Evolutionary conservation across 2,888 invertebrate genomes (phyloP).

Genomic region (Drosophila pegasa): DNA sequence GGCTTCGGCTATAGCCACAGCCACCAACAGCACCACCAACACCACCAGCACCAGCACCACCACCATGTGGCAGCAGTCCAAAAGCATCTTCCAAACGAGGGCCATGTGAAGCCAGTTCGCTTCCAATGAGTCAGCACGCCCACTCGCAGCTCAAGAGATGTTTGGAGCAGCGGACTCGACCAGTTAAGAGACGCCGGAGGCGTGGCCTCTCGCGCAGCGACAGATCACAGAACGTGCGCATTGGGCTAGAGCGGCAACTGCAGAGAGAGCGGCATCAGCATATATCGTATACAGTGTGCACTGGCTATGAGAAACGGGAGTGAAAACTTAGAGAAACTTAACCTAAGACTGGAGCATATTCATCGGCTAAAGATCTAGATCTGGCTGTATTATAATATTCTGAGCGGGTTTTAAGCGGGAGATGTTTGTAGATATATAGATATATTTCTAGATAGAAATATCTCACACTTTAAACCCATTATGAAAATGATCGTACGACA

Average conservation of each 20-base stretch:
- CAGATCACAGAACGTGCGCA: conserved; percentile 5
- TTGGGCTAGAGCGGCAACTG: neutral
- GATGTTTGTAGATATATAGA: no score
- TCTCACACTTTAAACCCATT: no score
- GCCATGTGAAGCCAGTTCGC: conserved; percentile 40
- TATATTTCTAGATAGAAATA: no score
- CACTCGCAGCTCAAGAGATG: conserved; percentile 19
- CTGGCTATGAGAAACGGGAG: neutral
- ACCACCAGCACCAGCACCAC: conserved; percentile 1
- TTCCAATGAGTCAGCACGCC: conserved; percentile 51
- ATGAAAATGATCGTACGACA: no score
- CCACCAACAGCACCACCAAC: neutral
- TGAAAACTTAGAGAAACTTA: no score
- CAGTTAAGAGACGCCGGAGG: conserved; percentile 30
- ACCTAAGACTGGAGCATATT: no score
- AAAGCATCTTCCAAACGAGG: conserved; percentile 61
- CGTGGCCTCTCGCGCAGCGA: conserved; percentile 22
- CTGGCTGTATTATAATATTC: no score
- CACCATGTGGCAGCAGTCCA: conserved; percentile 67
- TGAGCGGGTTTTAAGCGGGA: no score
- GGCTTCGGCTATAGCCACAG: conserved; percentile 29
- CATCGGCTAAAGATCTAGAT: no score
- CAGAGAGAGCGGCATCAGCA: conserved; percentile 19
- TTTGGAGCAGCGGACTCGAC: conserved; percentile 17
- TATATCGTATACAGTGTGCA: conserved; percentile 22